Conservation (phyloP, 2,888 invertebrate species). For the Rhopalosiphum nymphaeae region DNA sequence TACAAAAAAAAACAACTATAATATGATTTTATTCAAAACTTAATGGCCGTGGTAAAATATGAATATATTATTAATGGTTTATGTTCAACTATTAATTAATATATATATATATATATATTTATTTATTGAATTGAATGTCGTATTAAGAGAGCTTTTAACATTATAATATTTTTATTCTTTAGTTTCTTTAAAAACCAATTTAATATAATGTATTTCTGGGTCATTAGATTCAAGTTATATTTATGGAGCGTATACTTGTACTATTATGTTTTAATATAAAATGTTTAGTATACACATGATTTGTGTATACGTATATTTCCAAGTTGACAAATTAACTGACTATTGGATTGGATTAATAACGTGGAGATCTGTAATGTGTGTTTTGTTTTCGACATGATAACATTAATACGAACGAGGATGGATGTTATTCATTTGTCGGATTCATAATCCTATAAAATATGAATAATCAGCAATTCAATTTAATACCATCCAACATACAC, state of each 20-base stretch:
- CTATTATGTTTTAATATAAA: background rate
- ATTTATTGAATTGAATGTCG: background rate
- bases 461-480: background rate
- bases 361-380: background rate
- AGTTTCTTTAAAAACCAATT: background rate
- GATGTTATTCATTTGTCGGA: background rate
- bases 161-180: background rate
- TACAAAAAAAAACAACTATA: background rate
- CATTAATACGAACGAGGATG: background rate
- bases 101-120: too few relatives aligned
- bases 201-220: background rate
- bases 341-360: slow-evolving; percentile 9
- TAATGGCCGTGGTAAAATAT: background rate
- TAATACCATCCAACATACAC: background rate
- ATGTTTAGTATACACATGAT: background rate
- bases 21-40: background rate
- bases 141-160: background rate
- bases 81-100: background rate
- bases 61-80: background rate
- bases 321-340: background rate
- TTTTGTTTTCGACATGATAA: background rate
- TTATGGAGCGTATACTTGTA: background rate
- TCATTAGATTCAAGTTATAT: background rate
- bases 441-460: background rate
- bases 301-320: background rate